Base-by-base conservation (phyloP, 2,888 invertebrate genomes). In the Suillia variegata region DNA sequence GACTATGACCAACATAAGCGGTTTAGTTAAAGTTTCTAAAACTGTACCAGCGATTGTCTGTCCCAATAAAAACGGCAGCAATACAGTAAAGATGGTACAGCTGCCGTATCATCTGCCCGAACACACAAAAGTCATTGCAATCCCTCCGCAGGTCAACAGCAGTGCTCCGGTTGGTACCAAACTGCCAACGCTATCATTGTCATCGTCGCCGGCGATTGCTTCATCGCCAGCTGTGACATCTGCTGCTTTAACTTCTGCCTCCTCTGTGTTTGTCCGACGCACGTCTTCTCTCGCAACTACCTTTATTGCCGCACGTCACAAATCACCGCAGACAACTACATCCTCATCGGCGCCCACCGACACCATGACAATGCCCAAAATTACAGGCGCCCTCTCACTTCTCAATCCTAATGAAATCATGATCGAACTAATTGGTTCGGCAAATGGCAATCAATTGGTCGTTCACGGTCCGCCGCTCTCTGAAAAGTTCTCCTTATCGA, bases 381-480 rank as follows among this genome's bases (percentile, higher is more conserved):
- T 65, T 17, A 56, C 62, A 21, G 38, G 38, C 6, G 60, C 64
- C 4, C 42, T 51, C 6, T 64, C 68, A 3, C 52, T 62, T 8
- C 51, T 51, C 18, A 51, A 33, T 31, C 12, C 62, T 12, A 69
- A 70, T 24, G 69, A 70, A 53, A 65, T 70, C 42, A 61, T 70
- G 52, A 67, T 70, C 18, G 69, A 70, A 58, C 48, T 70, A 10
- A 62, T 67, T 17, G 47, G 64, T 6, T 65, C 18, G 5, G 52
- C 54, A 12, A 62, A 58, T 54, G 69, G 68, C 24, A 67, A 67
- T 54, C 64, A 64, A 12, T 56, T 70, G 50, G 60, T 70, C 1
- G 63, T 69, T 3, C 67, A 70, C 50, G 70, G 69, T 1, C 67
- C 70, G 26, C 58, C 67, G 6, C 45, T 70, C 31, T 58, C 24